These are phyloP conservation scores for Oreamnos americanus DNA, from an alignment of 2,113 vertebrate genomes.

Conservation along the genomic window DNA sequence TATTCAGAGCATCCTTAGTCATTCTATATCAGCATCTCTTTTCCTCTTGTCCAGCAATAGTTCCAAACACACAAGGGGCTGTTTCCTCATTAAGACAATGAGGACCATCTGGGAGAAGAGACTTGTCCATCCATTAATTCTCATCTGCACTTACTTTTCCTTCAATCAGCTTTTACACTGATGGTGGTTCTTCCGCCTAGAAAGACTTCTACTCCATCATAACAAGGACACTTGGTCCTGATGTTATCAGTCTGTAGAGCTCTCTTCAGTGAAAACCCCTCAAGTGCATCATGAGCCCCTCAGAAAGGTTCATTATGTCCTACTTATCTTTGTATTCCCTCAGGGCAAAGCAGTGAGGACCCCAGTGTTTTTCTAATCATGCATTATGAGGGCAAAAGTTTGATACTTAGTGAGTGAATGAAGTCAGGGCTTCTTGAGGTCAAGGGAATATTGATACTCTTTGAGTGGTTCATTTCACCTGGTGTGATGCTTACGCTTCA, in stretches of 20 bases:
- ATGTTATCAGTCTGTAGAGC: neutral
- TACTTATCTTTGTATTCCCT: neutral
- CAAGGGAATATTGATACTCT: neutral
- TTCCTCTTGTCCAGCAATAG: neutral
- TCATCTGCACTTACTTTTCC: too few relatives aligned
- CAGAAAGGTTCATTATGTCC: neutral
- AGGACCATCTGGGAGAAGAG: neutral
- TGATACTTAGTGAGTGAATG: neutral
- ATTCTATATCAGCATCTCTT: too few relatives aligned
- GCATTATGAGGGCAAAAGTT: rapidly evolving
- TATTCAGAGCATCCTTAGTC: rapidly evolving
- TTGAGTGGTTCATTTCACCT: neutral
- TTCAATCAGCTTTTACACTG: neutral
- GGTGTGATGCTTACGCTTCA: neutral
- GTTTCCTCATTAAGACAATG: neutral
- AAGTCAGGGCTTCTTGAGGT: neutral
- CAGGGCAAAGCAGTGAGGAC: neutral
- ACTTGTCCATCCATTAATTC: rapidly evolving
- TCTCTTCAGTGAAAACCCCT: neutral
- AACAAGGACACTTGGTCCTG: neutral
- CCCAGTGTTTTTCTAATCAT: rapidly evolving
- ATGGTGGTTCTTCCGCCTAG: neutral
- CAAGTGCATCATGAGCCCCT: neutral
- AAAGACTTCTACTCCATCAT: too few relatives aligned
- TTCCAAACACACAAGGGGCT: neutral